A percentile compares a stretch with the other conserved stretches of the same genome.
These are phyloP conservation scores for Parauchenoglanis ngamensis DNA, from an alignment of 2,797 vertebrate species.

Conservation along the genomic window DNA sequence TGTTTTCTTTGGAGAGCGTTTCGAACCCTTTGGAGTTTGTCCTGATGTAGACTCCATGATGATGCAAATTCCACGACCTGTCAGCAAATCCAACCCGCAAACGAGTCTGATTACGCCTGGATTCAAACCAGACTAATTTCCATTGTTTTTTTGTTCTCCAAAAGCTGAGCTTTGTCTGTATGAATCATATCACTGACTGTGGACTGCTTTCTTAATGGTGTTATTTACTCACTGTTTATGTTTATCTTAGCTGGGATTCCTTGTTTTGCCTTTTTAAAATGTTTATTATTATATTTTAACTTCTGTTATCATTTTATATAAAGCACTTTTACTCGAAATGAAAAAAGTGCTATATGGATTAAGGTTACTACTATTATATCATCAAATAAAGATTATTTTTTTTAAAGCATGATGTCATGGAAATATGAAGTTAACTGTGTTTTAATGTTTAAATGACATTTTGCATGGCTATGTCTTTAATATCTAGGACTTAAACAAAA, in stretches of 20 bases:
- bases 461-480: not conserved
- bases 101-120: not conserved
- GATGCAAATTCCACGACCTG: conserved; percentile 11
- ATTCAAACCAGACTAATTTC: not conserved
- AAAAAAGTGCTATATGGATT: not conserved
- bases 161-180: not conserved
- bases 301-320: not conserved
- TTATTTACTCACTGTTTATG: not conserved
- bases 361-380: not conserved
- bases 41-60: conserved; percentile 55
- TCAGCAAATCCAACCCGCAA: not conserved
- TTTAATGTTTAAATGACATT: not conserved
- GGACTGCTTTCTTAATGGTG: not conserved
- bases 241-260: not conserved
- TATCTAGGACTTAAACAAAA: not conserved
- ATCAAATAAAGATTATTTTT: not conserved
- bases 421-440: not conserved
- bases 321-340: not conserved
- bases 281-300: not conserved
- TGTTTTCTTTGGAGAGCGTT: conserved; percentile 44
- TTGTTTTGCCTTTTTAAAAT: not conserved
- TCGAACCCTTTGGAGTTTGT: conserved; percentile 33
- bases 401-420: not conserved
- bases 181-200: not conserved
- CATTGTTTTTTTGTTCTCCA: not conserved